phyloP scores from a whole-genome alignment of 2,888 invertebrate species.

The Minunthozetes semirufus region DNA sequence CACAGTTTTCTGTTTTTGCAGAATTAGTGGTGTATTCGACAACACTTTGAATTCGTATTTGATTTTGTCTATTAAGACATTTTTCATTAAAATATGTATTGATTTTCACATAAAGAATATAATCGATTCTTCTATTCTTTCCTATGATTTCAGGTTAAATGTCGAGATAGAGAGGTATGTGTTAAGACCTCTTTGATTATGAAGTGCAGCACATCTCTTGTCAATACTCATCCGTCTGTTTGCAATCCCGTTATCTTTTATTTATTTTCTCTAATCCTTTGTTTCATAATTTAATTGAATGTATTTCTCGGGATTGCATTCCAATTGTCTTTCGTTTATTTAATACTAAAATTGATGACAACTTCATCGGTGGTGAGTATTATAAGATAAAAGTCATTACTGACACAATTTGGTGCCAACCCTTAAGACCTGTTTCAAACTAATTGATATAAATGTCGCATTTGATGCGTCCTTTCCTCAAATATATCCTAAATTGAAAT shows the following conservation, averaged over 20 bases:
- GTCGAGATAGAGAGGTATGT: background rate
- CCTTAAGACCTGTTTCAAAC: background rate
- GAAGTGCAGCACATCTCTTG: background rate
- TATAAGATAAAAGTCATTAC: background rate
- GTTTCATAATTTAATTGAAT: constrained; percentile 8
- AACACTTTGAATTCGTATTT: constrained; percentile 16
- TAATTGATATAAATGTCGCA: background rate
- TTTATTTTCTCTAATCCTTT: background rate
- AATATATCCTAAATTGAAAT: background rate
- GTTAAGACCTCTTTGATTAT: constrained; percentile 20
- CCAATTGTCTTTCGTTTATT: constrained; percentile 1
- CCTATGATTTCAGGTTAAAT: constrained; percentile 15
- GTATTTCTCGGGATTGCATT: constrained; percentile 12
- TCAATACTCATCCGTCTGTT: background rate
- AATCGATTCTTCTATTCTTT: constrained; percentile 1
- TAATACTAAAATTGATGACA: background rate
- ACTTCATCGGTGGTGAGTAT: background rate
- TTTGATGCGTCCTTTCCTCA: background rate
- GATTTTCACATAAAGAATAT: background rate
- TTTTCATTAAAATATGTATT: background rate
- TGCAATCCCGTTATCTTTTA: background rate
- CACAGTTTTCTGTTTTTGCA: constrained; percentile 23
- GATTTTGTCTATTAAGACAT: background rate
- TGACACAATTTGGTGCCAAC: constrained; percentile 32
- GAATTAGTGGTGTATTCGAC: background rate